phyloP scores from a whole-genome alignment of 2,113 vertebrate species.

The Paraplagusia blochii region DNA sequence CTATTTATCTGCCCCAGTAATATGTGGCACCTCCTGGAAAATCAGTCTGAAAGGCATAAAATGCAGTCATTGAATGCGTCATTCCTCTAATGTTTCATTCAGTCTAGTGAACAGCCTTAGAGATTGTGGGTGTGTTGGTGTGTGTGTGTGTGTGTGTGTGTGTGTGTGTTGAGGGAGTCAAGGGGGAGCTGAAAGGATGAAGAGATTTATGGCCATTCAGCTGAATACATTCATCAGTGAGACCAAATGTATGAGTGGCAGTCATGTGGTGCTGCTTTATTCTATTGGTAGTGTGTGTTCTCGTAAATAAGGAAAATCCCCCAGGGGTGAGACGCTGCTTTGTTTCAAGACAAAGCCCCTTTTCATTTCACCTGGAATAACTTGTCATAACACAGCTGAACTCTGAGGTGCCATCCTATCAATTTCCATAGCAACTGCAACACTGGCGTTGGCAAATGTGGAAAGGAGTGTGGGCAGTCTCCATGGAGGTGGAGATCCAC shows the following conservation, averaged over 20 bases:
- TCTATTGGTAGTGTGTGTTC: slow-evolving; percentile 10
- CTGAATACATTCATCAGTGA: slow-evolving; percentile 17
- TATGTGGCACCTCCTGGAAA: not conserved
- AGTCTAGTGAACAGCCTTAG: not conserved
- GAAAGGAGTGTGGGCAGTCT: slow-evolving; percentile 8
- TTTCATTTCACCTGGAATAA: slow-evolving; percentile 57
- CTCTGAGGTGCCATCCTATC: slow-evolving; percentile 37
- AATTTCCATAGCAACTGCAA: slow-evolving; percentile 48
- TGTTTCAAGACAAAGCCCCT: slow-evolving; percentile 40
- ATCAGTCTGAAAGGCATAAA: not conserved
- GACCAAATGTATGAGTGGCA: slow-evolving; percentile 23
- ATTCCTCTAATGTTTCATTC: not conserved
- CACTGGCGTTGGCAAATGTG: slow-evolving; percentile 20
- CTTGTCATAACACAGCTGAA: slow-evolving; percentile 49
- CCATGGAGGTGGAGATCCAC: slow-evolving; percentile 1
- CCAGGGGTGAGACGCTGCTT: slow-evolving; percentile 29
- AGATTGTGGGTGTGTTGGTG: not conserved
- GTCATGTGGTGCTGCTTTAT: slow-evolving; percentile 30
- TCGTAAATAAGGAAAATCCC: slow-evolving; percentile 53
- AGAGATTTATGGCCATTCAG: not conserved
- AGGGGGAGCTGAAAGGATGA: not conserved
- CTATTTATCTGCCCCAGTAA: not conserved
- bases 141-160: not conserved
- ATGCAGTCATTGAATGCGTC: not conserved
- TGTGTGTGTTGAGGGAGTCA: not conserved